These are phyloP conservation scores for Chunga burmeisteri DNA, from an alignment of 2,113 vertebrate species.

Conservation along the genomic window DNA sequence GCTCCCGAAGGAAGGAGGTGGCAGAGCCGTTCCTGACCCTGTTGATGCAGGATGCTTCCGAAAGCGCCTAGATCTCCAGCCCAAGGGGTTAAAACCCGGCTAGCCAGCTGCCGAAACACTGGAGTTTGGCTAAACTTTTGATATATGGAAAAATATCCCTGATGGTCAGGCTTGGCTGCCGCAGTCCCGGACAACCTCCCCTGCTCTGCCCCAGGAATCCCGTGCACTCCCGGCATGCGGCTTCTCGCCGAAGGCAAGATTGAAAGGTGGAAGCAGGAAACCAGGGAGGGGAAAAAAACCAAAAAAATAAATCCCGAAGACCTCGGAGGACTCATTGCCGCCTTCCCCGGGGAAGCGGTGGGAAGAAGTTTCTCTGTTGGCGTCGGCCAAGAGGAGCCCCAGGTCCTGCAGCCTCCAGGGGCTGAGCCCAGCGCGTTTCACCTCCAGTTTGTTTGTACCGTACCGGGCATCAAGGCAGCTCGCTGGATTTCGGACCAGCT, in stretches of 20 bases:
- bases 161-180: neutral
- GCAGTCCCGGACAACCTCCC: rapidly evolving
- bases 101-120: neutral
- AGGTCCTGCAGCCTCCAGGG: neutral
- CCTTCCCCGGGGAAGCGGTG: neutral
- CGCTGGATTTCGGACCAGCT: rapidly evolving
- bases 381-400: neutral
- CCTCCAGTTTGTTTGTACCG: neutral
- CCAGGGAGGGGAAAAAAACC: too few species aligned
- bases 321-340: rapidly evolving
- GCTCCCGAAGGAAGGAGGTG: neutral
- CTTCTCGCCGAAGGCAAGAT: neutral
- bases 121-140: rapidly evolving
- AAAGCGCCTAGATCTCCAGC: neutral
- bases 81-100: neutral
- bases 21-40: neutral
- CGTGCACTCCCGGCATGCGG: neutral
- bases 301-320: too few species aligned
- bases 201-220: neutral
- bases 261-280: neutral
- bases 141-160: rapidly evolving
- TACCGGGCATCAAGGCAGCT: neutral
- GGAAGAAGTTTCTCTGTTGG: neutral
- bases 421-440: neutral
- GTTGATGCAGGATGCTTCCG: rapidly evolving